These are phyloP conservation scores for Phrynosoma blainvillii DNA, from an alignment of 2,113 vertebrate genomes.

Conservation along the genomic window DNA sequence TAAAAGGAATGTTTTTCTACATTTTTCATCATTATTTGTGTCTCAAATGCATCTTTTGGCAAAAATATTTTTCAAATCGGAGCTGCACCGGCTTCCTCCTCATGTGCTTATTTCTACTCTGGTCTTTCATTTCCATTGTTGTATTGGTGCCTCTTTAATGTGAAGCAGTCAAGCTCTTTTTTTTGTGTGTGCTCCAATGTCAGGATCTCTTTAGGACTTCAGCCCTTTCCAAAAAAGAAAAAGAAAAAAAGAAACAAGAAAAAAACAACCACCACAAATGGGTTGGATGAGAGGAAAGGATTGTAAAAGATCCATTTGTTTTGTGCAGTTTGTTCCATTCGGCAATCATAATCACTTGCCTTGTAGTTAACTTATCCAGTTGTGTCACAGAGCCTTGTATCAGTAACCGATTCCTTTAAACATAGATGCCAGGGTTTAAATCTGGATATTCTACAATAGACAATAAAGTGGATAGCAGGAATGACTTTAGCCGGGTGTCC, in stretches of 20 bases:
- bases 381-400: not conserved
- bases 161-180: not conserved
- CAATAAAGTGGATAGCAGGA: not conserved
- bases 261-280: no score
- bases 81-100: accelerated
- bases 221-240: not conserved
- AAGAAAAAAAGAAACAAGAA: no score
- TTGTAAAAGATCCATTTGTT: accelerated
- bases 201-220: not conserved
- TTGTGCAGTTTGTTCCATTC: not conserved
- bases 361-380: not conserved
- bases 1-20: no score
- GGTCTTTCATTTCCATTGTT: accelerated
- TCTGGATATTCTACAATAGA: not conserved
- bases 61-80: accelerated
- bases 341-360: not conserved
- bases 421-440: not conserved
- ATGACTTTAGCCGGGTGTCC: not conserved
- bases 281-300: not conserved
- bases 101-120: accelerated
- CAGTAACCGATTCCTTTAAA: not conserved
- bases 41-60: not conserved
- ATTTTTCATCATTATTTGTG: no score
- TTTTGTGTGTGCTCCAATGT: accelerated
- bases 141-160: no score